Conservation (phyloP, 2,797 vertebrate species). For the Lepilemur septentrionalis region DNA sequence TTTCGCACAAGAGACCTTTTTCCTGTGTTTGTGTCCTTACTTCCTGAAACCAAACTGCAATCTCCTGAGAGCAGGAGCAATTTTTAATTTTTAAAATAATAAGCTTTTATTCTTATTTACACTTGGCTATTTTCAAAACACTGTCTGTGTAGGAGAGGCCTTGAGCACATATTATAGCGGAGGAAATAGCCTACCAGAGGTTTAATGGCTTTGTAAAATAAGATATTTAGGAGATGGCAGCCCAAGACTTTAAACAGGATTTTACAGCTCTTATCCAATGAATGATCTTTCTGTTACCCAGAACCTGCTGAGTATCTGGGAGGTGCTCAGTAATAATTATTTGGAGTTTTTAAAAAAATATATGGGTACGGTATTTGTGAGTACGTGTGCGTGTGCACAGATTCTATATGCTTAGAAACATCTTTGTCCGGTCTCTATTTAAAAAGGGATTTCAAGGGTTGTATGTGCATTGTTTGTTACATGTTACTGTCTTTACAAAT, state of each 20-base stretch:
- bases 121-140: neutral
- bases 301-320: neutral
- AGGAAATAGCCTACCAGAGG: neutral
- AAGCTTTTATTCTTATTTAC: constrained; percentile 1
- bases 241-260: neutral
- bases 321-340: neutral
- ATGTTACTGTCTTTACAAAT: neutral
- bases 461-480: neutral
- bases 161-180: neutral
- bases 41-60: constrained; percentile 19
- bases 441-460: neutral
- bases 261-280: neutral
- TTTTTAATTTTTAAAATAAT: neutral
- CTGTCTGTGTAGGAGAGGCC: neutral
- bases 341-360: neutral
- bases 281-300: neutral
- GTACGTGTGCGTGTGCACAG: neutral
- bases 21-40: constrained; percentile 51
- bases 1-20: neutral
- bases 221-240: neutral
- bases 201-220: neutral
- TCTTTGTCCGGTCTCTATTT: neutral
- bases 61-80: neutral
- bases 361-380: neutral
- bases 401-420: rapidly evolving